These are phyloP conservation scores for Antennarius striatus DNA, from an alignment of 2,113 vertebrate species.

Conservation along the genomic window DNA sequence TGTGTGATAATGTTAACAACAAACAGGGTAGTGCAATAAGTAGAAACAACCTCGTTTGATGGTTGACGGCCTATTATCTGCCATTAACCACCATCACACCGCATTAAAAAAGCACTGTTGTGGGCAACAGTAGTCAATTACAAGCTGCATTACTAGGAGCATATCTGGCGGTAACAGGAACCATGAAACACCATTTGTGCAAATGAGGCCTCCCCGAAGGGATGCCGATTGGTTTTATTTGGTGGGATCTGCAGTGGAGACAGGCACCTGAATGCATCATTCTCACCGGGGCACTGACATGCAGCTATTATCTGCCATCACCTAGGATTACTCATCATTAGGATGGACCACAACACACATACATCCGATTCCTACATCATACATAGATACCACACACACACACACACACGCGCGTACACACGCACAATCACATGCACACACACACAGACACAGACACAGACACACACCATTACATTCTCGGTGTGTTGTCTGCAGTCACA, in stretches of 20 bases:
- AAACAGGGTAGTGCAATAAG: background rate
- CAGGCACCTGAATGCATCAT: constrained; percentile 52
- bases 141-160: constrained; percentile 25
- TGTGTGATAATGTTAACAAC: constrained; percentile 26
- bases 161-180: constrained; percentile 51
- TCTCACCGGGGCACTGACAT: constrained; percentile 26
- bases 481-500: constrained; percentile 28
- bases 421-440: too few relatives aligned
- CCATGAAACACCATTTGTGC: constrained; percentile 63
- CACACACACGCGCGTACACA: background rate
- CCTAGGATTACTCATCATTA: constrained; percentile 61
- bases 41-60: constrained; percentile 39
- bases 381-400: constrained; percentile 16
- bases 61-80: constrained; percentile 42
- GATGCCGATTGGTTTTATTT: constrained; percentile 31
- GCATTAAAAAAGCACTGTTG: constrained; percentile 46
- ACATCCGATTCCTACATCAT: constrained; percentile 13
- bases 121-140: constrained; percentile 54
- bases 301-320: constrained; percentile 64
- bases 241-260: constrained; percentile 7
- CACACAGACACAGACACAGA: background rate
- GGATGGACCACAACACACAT: constrained; percentile 21
- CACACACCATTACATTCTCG: constrained; percentile 17
- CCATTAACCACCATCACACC: constrained; percentile 59
- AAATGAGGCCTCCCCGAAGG: constrained; percentile 52